phyloP scores from a whole-genome alignment of 2,113 vertebrate genomes.

The Triplophysa siluroides region DNA sequence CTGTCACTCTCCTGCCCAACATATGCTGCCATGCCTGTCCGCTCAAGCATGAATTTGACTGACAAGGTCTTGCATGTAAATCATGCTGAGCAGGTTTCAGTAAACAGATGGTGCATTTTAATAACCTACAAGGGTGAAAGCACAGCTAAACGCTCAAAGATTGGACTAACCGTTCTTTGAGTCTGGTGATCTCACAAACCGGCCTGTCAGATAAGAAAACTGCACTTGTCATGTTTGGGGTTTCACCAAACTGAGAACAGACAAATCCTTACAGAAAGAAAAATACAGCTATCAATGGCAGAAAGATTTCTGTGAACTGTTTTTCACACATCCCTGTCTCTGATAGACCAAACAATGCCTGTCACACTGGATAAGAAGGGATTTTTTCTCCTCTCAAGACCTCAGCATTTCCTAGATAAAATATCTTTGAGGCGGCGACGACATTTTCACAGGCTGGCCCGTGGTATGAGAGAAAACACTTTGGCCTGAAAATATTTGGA shows the following conservation, averaged over 20 bases:
- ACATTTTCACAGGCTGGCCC: slow-evolving; percentile 32
- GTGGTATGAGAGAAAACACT: not conserved
- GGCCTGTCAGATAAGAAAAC: slow-evolving; percentile 60
- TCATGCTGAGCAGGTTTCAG: slow-evolving; percentile 35
- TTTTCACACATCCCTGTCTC: slow-evolving; percentile 34
- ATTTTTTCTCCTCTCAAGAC: slow-evolving; percentile 22
- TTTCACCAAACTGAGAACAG: slow-evolving; percentile 59
- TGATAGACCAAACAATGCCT: slow-evolving; percentile 44
- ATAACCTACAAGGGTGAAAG: slow-evolving; percentile 29
- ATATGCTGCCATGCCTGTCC: not conserved
- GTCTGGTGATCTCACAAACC: slow-evolving; percentile 30
- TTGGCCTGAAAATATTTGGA: not conserved
- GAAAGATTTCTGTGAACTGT: slow-evolving; percentile 32
- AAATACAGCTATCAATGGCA: slow-evolving; percentile 56
- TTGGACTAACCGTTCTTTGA: slow-evolving; percentile 56
- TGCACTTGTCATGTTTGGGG: slow-evolving; percentile 62
- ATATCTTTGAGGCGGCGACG: slow-evolving; percentile 16
- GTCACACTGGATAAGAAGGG: slow-evolving; percentile 49
- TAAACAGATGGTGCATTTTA: slow-evolving; percentile 41
- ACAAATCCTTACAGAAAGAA: slow-evolving; percentile 59
- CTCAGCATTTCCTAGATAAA: slow-evolving; percentile 25
- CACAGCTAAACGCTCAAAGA: slow-evolving; percentile 17
- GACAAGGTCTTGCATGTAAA: slow-evolving; percentile 39
- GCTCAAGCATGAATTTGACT: slow-evolving; percentile 37
- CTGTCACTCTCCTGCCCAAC: not conserved